Evolutionary conservation across 2,113 vertebrate genomes (phyloP).

Genomic region (Ptilonorhynchus violaceus): DNA sequence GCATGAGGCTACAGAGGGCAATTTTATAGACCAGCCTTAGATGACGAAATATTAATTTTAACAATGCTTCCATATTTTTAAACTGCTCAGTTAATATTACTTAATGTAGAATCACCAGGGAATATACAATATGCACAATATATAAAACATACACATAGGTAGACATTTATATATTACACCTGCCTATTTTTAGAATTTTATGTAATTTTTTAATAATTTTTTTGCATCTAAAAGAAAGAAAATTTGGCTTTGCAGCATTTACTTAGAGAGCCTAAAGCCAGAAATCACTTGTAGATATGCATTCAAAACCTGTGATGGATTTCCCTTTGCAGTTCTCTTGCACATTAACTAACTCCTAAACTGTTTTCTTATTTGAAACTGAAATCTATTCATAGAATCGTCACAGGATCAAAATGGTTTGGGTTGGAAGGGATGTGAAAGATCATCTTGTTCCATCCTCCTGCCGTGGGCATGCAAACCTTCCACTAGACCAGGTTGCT

Average conservation of each 20-base stretch:
- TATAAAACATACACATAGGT: background rate
- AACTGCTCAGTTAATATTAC: background rate
- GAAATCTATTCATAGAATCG: background rate
- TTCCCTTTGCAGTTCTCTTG: background rate
- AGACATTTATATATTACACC: accelerated
- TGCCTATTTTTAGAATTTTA: background rate
- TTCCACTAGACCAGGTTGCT: background rate
- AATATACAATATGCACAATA: background rate
- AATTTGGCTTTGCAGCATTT: background rate
- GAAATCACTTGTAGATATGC: background rate
- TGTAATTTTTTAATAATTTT: background rate
- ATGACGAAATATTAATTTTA: background rate
- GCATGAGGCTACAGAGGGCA: background rate
- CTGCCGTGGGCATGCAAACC: background rate
- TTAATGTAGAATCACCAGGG: background rate
- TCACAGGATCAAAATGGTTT: background rate
- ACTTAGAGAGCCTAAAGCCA: background rate
- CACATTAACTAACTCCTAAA: background rate
- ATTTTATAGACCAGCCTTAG: background rate
- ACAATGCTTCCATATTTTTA: background rate
- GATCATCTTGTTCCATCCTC: background rate
- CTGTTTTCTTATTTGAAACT: background rate
- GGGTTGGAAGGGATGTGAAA: background rate
- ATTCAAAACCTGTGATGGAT: background rate
- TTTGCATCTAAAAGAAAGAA: background rate